Base-by-base conservation (phyloP, 2,888 invertebrate species). In the Gibbula magus region DNA sequence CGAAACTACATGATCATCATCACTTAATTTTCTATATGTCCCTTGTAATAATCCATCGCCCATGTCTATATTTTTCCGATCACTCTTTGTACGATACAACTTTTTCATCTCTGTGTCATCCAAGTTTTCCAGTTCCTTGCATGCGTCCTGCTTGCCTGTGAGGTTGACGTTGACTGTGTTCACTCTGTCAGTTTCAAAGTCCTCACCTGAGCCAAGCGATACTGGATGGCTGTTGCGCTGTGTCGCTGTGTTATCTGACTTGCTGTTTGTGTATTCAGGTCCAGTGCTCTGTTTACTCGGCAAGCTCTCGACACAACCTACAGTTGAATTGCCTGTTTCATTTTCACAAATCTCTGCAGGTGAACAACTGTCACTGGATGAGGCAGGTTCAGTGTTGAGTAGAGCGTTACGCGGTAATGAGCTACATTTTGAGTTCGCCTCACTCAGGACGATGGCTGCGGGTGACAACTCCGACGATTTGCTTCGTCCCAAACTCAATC, bases 221-320 rank as follows among this genome's bases (percentile, higher is more conserved):
- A 61, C 61, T 61, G 61, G 70, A 32, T 22, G 22, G 35, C 45
- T 25, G 39, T 74, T 51, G 51, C 51, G n/a, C 16, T 45, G 74
- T 51, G 35, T n/a, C 29, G 20, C 74, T 51, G 51, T 22, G 35
- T 10, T 73, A 73, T 22, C 70, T 0, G 39, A 39, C 45, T 39
- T 73, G 70, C 39, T 73, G 70, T 73, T 45, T 73, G n/a, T 73
- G 45, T 35, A 73, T 35, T 73, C 45, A 73, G n/a, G 29, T 61
- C 61, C 61, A 29, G 25, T 61, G 29, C 16, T 29, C 16, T 61
- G 61, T 61, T 61, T 61, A 61, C 61, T 61, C n/a, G 61, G 13
- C 61, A 61, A n/a, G 29, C n/a, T 25, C 29, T 61, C 8, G 61
- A 25, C 61, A 61, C 61, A 61, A 22, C 61, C 61, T 29, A 13